Percentiles rank a stretch among this genome's conserved stretches.
phyloP scores from a whole-genome alignment of 1,140 invertebrate species.

The Cardiocondyla obscurior region DNA sequence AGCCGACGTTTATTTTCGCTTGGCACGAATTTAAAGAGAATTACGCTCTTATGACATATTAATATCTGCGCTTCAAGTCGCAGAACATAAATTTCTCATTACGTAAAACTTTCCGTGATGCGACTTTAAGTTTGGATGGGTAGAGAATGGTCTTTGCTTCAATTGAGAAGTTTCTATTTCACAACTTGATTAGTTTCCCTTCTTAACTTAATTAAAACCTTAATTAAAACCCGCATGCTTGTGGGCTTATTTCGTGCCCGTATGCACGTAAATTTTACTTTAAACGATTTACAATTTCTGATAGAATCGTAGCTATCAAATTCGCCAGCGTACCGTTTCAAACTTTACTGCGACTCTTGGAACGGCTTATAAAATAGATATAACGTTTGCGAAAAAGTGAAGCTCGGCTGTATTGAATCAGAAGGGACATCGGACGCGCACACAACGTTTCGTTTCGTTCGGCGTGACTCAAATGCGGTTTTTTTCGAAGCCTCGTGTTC shows the following conservation, averaged over 20 bases:
- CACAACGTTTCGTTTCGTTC: conserved; percentile 5
- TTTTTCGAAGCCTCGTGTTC: conserved; percentile 5
- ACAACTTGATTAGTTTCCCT: conserved; percentile 30
- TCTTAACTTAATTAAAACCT: conserved; percentile 23
- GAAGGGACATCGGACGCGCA: not conserved
- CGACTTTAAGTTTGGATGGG: conserved; percentile 37
- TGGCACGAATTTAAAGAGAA: no score
- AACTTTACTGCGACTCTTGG: not conserved
- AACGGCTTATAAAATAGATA: not conserved
- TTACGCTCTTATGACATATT: conserved; percentile 3
- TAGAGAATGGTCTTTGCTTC: conserved; percentile 3
- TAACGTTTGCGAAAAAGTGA: not conserved
- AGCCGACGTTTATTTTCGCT: no score
- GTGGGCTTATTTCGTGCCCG: not conserved
- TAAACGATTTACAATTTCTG: not conserved
- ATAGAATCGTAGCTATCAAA: conserved; percentile 8
- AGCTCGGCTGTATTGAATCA: not conserved
- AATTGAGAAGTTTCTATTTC: conserved; percentile 32
- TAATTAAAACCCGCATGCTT: conserved; percentile 28
- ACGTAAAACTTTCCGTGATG: conserved; percentile 30
- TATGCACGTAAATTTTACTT: conserved; percentile 23
- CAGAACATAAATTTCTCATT: conserved; percentile 25
- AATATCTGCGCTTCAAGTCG: conserved; percentile 34
- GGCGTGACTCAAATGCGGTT: not conserved
- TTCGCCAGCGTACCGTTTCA: no score